Base-by-base conservation (phyloP, 2,888 invertebrate genomes). In the Cataglyphis livida region DNA sequence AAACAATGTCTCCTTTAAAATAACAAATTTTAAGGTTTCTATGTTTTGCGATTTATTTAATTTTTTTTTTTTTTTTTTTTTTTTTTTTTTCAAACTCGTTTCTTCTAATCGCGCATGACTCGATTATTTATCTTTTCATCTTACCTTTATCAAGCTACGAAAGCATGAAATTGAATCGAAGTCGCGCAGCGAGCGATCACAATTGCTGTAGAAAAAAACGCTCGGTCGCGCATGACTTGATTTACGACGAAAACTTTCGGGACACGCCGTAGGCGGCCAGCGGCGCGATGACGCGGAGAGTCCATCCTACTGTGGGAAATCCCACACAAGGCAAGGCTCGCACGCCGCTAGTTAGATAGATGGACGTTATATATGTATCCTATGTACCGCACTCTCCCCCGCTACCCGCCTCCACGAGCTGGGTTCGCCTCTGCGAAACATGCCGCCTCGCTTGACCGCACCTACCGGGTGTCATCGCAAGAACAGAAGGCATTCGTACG, bases 211-310 rank as follows among this genome's bases (percentile, higher is more conserved):
- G 15, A 48, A 48, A 48, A 48, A n/a, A 38, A 70, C 15, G 48
- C n/a, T 25, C 41, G 32, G 62, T 18, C 84, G 79, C 83, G 75
- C 82, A 86, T 74, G 86, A 87, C 88, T 91, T 92, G 92, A 92
- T 92, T 93, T 93, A 92, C 88, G 92, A 91, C 88, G 89, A 90
- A 91, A 92, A 92, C 90, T 92, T 92, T 92, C 82, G 90, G 90
- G 89, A 90, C 91, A 88, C 91, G 87, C 84, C 88, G 90, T 90
- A 89, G 89, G 90, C 88, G 87, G 84, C 75, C 38, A 83, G 81
- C 82, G 71, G 48, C 65, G 76, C 78, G 78, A 70, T 73, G 76
- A 76, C 74, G 81, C 68, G 62, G 76, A 70, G 70, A 65, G 71
- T 65, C 64, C 65, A 78, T 78, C 78, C 78, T 59, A 59, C 78